phyloP scores from a whole-genome alignment of 2,113 vertebrate species.

The Struthio camelus region DNA sequence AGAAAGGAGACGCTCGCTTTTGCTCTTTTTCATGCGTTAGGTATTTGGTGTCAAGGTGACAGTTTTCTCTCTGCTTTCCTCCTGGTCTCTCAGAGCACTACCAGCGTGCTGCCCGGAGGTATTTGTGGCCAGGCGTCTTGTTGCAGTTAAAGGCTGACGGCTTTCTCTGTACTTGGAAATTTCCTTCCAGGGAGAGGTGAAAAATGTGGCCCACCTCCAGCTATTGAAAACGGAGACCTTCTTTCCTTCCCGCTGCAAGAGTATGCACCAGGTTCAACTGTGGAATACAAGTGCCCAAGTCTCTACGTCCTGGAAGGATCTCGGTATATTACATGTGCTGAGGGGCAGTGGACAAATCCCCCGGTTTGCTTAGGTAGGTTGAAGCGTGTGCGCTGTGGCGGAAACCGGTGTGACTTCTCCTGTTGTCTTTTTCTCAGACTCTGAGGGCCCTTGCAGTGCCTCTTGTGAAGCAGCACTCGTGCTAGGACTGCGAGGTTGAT shows the following conservation, averaged over 20 bases:
- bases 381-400: not conserved
- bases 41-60: not conserved
- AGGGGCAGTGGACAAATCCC: slow-evolving; percentile 12
- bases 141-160: not conserved
- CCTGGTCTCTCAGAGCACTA: accelerated
- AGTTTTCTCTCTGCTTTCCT: not conserved
- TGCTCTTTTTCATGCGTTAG: not conserved
- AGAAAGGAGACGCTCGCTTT: not conserved
- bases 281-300: slow-evolving; percentile 27
- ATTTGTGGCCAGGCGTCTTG: not conserved
- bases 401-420: not conserved
- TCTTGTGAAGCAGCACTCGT: not conserved
- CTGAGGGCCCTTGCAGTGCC: not conserved
- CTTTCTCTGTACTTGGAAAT: not conserved
- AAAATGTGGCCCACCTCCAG: slow-evolving; percentile 3
- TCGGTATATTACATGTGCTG: not conserved
- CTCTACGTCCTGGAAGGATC: not conserved
- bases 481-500: not conserved
- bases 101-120: accelerated
- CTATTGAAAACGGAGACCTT: slow-evolving; percentile 33
- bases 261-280: not conserved
- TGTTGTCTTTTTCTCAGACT: not conserved
- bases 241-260: not conserved
- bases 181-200: not conserved
- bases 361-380: slow-evolving; percentile 43